These are phyloP conservation scores for Lota lota DNA, from an alignment of 2,113 vertebrate species.

Conservation along the genomic window DNA sequence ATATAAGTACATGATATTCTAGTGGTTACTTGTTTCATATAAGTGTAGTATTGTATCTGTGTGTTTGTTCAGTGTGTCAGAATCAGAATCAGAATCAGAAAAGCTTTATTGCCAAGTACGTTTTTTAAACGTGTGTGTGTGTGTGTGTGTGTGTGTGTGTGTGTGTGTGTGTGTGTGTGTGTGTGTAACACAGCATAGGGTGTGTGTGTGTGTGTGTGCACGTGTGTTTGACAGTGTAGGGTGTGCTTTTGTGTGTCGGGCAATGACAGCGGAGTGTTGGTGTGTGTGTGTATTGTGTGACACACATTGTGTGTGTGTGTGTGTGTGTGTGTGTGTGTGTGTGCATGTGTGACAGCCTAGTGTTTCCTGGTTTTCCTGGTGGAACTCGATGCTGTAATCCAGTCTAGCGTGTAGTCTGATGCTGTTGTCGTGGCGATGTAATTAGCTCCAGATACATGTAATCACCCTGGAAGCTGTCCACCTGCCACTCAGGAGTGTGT, in stretches of 20 bases:
- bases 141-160: not conserved
- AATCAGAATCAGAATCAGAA: too few relatives aligned
- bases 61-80: too few relatives aligned
- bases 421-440: not conserved
- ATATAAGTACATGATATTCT: too few relatives aligned
- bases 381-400: not conserved
- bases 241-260: too few relatives aligned
- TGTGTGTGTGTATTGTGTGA: constrained; percentile 1
- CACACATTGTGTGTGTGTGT: not conserved
- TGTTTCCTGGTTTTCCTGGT: not conserved
- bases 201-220: not conserved
- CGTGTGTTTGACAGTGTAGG: not conserved
- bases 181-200: not conserved
- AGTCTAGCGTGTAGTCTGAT: not conserved
- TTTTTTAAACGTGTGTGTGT: too few relatives aligned
- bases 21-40: too few relatives aligned
- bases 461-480: not conserved
- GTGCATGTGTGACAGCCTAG: not conserved
- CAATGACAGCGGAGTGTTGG: not conserved
- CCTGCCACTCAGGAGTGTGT: not conserved
- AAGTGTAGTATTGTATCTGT: too few relatives aligned
- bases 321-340: not conserved
- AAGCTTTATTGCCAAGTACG: too few relatives aligned
- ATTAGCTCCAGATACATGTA: not conserved
- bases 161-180: not conserved